Conservation (phyloP, 2,113 vertebrate genomes). For the Corythaeola cristata region DNA sequence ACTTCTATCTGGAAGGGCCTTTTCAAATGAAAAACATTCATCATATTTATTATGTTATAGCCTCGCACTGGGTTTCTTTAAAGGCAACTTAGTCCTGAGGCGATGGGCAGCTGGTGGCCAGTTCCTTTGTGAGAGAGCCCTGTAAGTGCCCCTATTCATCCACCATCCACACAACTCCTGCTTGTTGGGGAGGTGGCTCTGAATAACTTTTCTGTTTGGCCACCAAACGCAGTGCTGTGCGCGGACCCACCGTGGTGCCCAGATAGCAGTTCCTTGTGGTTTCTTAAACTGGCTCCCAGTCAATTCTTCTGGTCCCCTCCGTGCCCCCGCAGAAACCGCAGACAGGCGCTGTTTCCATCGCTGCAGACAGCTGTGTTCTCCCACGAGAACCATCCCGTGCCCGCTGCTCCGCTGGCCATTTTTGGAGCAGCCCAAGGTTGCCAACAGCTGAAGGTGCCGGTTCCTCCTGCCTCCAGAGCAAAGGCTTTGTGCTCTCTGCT, state of each 20-base stretch:
- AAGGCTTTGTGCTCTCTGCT: not conserved
- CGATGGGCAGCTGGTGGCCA: not conserved
- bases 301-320: not conserved
- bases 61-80: not conserved
- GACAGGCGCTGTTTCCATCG: not conserved
- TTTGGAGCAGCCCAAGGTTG: not conserved
- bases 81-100: not conserved
- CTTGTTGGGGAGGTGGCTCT: not conserved
- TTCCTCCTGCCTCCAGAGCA: not conserved
- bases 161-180: not conserved
- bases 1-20: not conserved
- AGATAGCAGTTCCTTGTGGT: not conserved
- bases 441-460: accelerated
- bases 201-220: not conserved
- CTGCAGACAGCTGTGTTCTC: not conserved
- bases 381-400: not conserved
- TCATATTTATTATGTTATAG: not conserved
- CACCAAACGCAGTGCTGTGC: not conserved
- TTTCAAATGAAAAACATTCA: not conserved
- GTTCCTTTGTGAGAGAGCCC: not conserved
- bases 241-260: not conserved
- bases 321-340: not conserved
- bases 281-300: not conserved
- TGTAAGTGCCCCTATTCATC: not conserved
- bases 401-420: not conserved